Base-by-base conservation (phyloP, 2,888 invertebrate species). In the Nasonia oneida region DNA sequence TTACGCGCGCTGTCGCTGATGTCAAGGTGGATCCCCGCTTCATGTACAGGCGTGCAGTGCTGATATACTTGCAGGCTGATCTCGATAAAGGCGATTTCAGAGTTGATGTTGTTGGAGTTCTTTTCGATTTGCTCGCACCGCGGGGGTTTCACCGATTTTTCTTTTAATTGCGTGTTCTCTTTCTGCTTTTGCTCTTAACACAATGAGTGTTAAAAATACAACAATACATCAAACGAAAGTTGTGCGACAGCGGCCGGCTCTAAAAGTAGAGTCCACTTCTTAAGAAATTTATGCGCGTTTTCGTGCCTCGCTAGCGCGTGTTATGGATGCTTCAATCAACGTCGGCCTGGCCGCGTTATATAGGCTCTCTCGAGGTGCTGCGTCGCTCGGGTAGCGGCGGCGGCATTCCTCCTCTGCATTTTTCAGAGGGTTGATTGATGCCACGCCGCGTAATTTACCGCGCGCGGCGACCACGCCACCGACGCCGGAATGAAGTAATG, bases 301-400 rank as follows among this genome's bases (percentile, higher is more conserved):
- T 67, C 67, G 67, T 67, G 67, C 67, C 67, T 67, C 67, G 64
- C 78, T 14, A 15, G 42, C 42, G 18, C 70, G 70, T 23, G 23
- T 70, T 79, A 53, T 53, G 70, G 50, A 70, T 29, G n/a, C 79
- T 53, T 79, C 70, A 79, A 79, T 71, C 79, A 79, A 79, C 79
- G 64, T 78, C 77, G 76, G 18, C 18, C 37, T 61, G 57, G 57
- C 10, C 67, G 33, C 67, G n/a, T 61, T 61, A 61, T 67, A 67
- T 67, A 67, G n/a, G 23, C 15, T 10, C 42, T 70, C 70, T 37
- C 33, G 79, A 23, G n/a, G 3, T 5, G 8, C 67, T 42, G 23
- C 29, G 8, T 4, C 10, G 14, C 5, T 57, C 37, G 37, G 23
- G 23, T 29, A 10, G 67, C 50, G 33, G 33, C 10, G n/a, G 23